Evolutionary conservation across 2,113 vertebrate genomes (phyloP), one percentile per base, ranked within the genome.

Genomic region (Chascanopsetta lugubris): DNA sequence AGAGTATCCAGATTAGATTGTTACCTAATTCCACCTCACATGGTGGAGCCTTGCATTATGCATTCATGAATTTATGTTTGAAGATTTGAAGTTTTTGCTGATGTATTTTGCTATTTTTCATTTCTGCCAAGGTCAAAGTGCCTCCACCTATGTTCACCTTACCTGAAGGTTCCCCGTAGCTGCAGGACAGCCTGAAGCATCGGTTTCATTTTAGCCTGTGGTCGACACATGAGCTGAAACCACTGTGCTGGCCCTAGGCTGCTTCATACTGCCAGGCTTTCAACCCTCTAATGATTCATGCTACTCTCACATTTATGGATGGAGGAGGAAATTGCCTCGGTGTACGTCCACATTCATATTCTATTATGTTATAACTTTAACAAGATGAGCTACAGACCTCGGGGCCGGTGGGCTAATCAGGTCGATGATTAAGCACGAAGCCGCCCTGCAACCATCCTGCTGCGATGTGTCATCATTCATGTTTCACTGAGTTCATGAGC

Each of bases 281-380:
- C 56, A 78, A 47, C 43, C 21, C 56, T 46, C 45, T 22, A 71
- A 69, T 80, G 62, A 83, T 66, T 80, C 73, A 83, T 78, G 27
- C 43, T 51, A 32, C 65, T 60, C 72, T 69, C 63, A 75, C 60
- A 32, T 49, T 49, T 78, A 51, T 42, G 54, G 50, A 45, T 50
- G 54, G 55, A 57, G 20, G 34, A 77, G 83, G 80, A 85, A 80
- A 83, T 83, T 83, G 70, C 69, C 34, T 69, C 42, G 58, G 58
- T 76, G 54, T 61, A 26, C 27, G 6, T 65, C 63, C 42, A 69
- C 76, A 80, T 85, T 69, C 60, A 80, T 80, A 83, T 72, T 85
- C 67, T 69, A 83, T 83, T 69, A 72, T 69, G 61, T 80, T 62
- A 74, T 80, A 75, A 83, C 78, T 85, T 83, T 80, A 80, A 80